Conservation (phyloP, 2,113 vertebrate genomes). For the Cnemophilus loriae region DNA sequence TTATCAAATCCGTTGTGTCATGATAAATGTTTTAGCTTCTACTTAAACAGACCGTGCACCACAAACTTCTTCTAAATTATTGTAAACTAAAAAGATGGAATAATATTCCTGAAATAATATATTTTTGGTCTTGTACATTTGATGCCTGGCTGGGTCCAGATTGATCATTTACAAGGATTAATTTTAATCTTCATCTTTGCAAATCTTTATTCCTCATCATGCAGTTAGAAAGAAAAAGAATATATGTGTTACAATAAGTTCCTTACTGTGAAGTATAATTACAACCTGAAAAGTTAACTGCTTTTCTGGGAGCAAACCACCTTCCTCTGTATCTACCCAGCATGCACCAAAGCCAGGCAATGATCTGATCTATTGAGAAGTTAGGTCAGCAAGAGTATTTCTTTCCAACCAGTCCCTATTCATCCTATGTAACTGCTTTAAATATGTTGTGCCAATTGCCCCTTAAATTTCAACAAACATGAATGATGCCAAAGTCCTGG, state of each 20-base stretch:
- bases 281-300: not conserved
- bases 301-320: not conserved
- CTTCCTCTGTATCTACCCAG: not conserved
- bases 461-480: not conserved
- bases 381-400: not conserved
- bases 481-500: not conserved
- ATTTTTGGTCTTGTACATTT: not conserved
- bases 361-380: not conserved
- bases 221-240: not conserved
- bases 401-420: not conserved
- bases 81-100: not conserved
- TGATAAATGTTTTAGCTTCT: not conserved
- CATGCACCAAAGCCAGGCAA: not conserved
- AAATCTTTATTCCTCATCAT: not conserved
- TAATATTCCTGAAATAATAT: not conserved
- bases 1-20: not conserved
- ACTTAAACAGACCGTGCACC: not conserved
- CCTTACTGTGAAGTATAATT: not conserved
- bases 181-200: not conserved
- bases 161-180: constrained; percentile 17
- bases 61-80: not conserved
- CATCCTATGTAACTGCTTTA: not conserved
- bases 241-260: not conserved
- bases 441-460: too few species aligned
- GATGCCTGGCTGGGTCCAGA: not conserved